Conservation (phyloP, 1,140 invertebrate genomes). For the Spodoptera frugiperda region DNA sequence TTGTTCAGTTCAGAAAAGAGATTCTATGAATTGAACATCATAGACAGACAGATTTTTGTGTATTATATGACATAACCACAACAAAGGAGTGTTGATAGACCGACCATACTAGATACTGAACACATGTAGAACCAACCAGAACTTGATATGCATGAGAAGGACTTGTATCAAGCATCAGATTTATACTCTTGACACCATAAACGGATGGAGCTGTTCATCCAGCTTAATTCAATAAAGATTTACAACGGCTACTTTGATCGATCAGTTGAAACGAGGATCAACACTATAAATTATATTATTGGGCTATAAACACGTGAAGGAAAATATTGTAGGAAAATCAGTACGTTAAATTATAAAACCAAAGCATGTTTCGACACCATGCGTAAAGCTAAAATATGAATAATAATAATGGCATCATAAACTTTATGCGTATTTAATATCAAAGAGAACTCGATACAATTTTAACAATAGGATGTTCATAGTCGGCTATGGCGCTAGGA, state of each 20-base stretch:
- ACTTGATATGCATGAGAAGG: slow-evolving; percentile 26
- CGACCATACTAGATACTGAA: too few relatives aligned
- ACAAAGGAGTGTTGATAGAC: too few relatives aligned
- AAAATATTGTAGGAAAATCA: not conserved
- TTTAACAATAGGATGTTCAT: too few relatives aligned
- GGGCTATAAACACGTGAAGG: not conserved
- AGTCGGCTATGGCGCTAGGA: too few relatives aligned
- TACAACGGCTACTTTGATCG: slow-evolving; percentile 3
- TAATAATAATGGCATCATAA: not conserved
- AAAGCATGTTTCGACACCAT: not conserved
- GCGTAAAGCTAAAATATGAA: not conserved
- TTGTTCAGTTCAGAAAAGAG: too few relatives aligned
- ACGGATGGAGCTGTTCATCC: slow-evolving; percentile 21
- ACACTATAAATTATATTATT: not conserved
- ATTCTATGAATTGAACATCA: too few relatives aligned
- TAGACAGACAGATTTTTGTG: too few relatives aligned
- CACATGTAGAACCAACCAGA: not conserved
- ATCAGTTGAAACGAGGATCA: slow-evolving; percentile 11
- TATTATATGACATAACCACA: too few relatives aligned
- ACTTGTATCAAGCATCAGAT: slow-evolving; percentile 14
- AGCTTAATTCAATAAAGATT: not conserved
- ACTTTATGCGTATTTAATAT: too few relatives aligned
- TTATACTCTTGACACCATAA: slow-evolving; percentile 25
- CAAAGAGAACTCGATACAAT: too few relatives aligned
- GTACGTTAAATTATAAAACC: not conserved